phyloP scores from a whole-genome alignment of 64 coral and sea anemone genomes.

The Stichodactyla helianthus region DNA sequence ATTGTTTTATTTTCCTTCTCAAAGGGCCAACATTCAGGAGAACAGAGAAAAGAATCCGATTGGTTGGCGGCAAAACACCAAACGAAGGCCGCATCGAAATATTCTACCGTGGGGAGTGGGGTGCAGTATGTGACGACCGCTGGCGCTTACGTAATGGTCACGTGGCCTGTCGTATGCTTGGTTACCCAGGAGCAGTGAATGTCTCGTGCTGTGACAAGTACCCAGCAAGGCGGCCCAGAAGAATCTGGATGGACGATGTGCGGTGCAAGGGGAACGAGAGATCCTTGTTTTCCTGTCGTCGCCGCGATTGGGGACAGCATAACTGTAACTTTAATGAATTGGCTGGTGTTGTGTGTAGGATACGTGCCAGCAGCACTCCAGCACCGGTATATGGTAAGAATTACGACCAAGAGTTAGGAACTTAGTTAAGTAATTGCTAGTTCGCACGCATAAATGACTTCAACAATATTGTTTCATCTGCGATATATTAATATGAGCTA shows the following conservation, averaged over 20 bases:
- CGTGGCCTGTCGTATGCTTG: conserved; percentile 21
- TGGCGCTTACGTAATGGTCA: background rate
- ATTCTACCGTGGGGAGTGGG: conserved; percentile 22
- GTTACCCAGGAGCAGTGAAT: background rate
- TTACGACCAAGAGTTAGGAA: background rate
- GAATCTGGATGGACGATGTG: conserved; percentile 37
- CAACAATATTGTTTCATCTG: too few species aligned
- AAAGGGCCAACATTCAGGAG: background rate
- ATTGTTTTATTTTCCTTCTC: background rate
- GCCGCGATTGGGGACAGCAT: conserved; percentile 29
- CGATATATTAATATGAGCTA: too few species aligned
- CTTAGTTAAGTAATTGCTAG: too few species aligned
- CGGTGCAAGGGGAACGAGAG: conserved; percentile 39
- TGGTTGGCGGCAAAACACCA: background rate
- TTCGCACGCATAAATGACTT: too few species aligned
- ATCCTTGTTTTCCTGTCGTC: conserved; percentile 30
- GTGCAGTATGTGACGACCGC: conserved; percentile 11
- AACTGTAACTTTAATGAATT: conserved; percentile 25
- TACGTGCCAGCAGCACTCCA: background rate
- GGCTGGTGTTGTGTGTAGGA: conserved; percentile 38
- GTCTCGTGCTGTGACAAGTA: conserved; percentile 13
- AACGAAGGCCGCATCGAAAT: conserved; percentile 13
- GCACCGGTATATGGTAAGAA: background rate
- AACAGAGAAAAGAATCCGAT: background rate
- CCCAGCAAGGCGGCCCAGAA: background rate